These are phyloP conservation scores for Piezodorus guildinii DNA, from an alignment of 1,140 invertebrate genomes.

Conservation along the genomic window DNA sequence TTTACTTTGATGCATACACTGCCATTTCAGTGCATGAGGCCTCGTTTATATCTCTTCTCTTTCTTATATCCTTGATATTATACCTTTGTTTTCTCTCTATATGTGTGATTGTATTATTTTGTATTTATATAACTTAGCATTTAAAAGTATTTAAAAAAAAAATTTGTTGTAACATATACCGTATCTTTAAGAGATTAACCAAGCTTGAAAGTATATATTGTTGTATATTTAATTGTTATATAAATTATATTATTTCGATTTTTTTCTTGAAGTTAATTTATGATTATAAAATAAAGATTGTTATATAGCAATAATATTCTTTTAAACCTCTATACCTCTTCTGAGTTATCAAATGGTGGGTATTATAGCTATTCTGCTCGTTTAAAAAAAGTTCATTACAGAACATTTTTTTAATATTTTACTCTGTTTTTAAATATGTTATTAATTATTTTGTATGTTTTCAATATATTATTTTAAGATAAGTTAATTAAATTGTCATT, in stretches of 20 bases:
- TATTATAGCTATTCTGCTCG: too few species aligned
- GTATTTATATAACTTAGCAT: neutral
- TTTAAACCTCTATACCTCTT: too few species aligned
- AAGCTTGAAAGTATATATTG: conserved; percentile 9
- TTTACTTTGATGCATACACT: neutral
- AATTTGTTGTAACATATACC: conserved; percentile 10
- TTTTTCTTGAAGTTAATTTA: conserved; percentile 5
- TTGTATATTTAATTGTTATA: conserved; percentile 13
- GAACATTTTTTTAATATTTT: too few species aligned
- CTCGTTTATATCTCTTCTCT: neutral
- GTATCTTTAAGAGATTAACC: conserved; percentile 6
- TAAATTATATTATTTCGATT: neutral
- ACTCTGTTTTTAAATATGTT: too few species aligned
- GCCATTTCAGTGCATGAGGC: conserved; percentile 4
- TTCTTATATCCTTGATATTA: neutral
- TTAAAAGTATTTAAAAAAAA: neutral
- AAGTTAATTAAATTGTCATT: too few species aligned
- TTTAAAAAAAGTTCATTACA: too few species aligned
- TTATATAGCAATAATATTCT: neutral
- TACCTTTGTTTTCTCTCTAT: neutral
- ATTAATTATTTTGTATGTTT: too few species aligned
- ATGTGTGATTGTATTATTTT: conserved; percentile 1
- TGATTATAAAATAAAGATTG: neutral
- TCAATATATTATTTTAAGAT: too few species aligned
- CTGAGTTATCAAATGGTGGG: too few species aligned